Evolutionary conservation across 2,888 invertebrate genomes (phyloP).

Genomic region (Mechanitis messenoides): DNA sequence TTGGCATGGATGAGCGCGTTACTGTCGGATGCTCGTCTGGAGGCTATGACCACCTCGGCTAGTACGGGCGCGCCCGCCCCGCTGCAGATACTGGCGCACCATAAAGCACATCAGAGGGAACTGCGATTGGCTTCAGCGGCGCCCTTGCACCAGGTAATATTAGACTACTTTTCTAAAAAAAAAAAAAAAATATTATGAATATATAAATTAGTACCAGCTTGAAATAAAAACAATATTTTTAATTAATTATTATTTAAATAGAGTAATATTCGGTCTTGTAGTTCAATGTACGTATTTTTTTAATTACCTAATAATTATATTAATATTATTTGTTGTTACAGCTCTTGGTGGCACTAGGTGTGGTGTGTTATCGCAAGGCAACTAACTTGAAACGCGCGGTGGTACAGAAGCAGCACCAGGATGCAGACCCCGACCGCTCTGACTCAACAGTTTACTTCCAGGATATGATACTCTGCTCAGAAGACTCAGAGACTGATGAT

Average conservation of each 20-base stretch:
- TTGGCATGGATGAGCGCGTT: conserved; percentile 85
- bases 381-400: conserved; percentile 85
- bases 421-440: conserved; percentile 91
- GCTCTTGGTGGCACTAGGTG: conserved; percentile 90
- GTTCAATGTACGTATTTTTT: too few species aligned
- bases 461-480: conserved; percentile 93
- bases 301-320: too few species aligned
- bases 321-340: conserved; percentile 32
- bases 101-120: conserved; percentile 82
- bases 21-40: conserved; percentile 86
- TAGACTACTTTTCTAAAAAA: too few species aligned
- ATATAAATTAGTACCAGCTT: neutral
- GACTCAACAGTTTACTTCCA: conserved; percentile 98
- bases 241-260: too few species aligned
- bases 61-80: conserved; percentile 68
- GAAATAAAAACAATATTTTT: neutral
- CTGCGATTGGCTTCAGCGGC: conserved; percentile 82
- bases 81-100: conserved; percentile 79
- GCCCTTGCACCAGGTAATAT: conserved; percentile 80
- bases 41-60: conserved; percentile 64
- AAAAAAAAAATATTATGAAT: conserved; percentile 73
- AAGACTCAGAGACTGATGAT: conserved; percentile 92
- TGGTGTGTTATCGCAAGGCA: conserved; percentile 93
- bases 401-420: conserved; percentile 84
- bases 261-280: too few species aligned